phyloP scores from a whole-genome alignment of 1,140 invertebrate genomes.

The Drosophila ercepeae region DNA sequence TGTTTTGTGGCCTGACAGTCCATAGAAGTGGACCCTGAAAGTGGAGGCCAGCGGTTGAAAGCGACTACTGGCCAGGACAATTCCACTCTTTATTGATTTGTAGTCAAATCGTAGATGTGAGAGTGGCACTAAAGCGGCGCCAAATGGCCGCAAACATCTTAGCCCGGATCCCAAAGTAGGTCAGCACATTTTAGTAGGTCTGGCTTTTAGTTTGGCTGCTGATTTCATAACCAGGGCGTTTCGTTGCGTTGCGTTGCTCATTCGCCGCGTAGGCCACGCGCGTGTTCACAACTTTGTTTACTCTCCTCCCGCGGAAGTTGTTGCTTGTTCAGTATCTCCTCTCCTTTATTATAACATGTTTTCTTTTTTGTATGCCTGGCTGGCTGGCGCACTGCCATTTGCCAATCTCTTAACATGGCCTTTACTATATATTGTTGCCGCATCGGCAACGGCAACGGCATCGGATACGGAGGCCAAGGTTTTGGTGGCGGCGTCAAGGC shows the following conservation, averaged over 20 bases:
- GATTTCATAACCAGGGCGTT: conserved; percentile 23
- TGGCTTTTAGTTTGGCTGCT: conserved; percentile 2
- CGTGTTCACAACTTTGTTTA: conserved; percentile 34
- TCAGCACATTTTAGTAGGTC: conserved; percentile 14
- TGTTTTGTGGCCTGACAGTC: conserved; percentile 54
- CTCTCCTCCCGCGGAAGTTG: conserved; percentile 3
- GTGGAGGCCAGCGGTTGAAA: conserved; percentile 11
- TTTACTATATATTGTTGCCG: conserved; percentile 47
- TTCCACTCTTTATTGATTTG: conserved; percentile 61
- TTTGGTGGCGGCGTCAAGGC: conserved; percentile 67
- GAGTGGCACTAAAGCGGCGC: conserved; percentile 28
- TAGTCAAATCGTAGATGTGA: conserved; percentile 65
- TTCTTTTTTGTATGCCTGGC: background rate
- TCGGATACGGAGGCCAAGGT: conserved; percentile 68
- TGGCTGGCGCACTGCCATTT: conserved; percentile 61
- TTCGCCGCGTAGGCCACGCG: conserved; percentile 10
- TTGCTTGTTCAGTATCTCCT: conserved; percentile 40
- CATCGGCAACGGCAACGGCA: conserved; percentile 42
- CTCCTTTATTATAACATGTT: background rate
- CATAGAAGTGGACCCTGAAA: conserved; percentile 29
- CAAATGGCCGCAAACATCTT: conserved; percentile 33
- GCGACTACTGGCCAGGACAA: conserved; percentile 4
- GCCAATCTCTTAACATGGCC: conserved; percentile 47
- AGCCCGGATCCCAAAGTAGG: conserved; percentile 28
- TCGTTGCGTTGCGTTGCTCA: conserved; percentile 2